phyloP scores from a whole-genome alignment of 2,888 invertebrate genomes.

The Drosophila pegasa region DNA sequence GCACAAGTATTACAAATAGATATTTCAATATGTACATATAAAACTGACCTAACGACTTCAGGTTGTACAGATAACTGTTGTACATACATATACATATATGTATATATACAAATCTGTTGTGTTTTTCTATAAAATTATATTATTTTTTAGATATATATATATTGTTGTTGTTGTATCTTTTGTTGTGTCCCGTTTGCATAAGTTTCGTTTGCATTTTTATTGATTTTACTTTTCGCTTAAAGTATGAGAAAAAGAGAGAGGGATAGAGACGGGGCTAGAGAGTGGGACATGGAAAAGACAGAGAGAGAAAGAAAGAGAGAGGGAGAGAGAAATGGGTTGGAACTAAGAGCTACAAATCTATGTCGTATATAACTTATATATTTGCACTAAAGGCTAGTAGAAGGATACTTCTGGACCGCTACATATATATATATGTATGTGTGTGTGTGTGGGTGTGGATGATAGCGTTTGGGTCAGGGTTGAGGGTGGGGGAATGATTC shows the following conservation, averaged over 20 bases:
- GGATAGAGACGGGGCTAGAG: too few species aligned
- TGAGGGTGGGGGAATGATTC: slow-evolving; percentile 58
- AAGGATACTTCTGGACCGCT: slow-evolving; percentile 39
- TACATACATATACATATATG: slow-evolving; percentile 25
- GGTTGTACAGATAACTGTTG: slow-evolving; percentile 38
- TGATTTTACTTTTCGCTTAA: slow-evolving; percentile 45
- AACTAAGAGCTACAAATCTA: slow-evolving; percentile 22
- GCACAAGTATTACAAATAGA: slow-evolving; percentile 14
- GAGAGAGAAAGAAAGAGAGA: slow-evolving; percentile 15
- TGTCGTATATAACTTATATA: slow-evolving; percentile 26
- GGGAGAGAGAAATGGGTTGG: slow-evolving; percentile 17
- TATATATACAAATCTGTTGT: not conserved
- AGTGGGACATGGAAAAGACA: slow-evolving; percentile 1
- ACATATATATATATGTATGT: slow-evolving; percentile 12
- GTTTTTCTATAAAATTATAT: slow-evolving; percentile 21
- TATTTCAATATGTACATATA: slow-evolving; percentile 36
- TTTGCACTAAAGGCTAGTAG: slow-evolving; percentile 59
- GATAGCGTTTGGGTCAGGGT: slow-evolving; percentile 13
- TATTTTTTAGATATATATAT: slow-evolving; percentile 20
- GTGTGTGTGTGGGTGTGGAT: slow-evolving; percentile 2
- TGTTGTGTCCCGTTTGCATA: slow-evolving; percentile 12
- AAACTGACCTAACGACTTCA: slow-evolving; percentile 26
- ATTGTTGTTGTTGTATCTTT: slow-evolving; percentile 10
- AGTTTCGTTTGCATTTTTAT: slow-evolving; percentile 8
- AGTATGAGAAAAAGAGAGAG: slow-evolving; percentile 53